phyloP scores from a whole-genome alignment of 1,140 invertebrate genomes.

The Brachystomella parvula region DNA sequence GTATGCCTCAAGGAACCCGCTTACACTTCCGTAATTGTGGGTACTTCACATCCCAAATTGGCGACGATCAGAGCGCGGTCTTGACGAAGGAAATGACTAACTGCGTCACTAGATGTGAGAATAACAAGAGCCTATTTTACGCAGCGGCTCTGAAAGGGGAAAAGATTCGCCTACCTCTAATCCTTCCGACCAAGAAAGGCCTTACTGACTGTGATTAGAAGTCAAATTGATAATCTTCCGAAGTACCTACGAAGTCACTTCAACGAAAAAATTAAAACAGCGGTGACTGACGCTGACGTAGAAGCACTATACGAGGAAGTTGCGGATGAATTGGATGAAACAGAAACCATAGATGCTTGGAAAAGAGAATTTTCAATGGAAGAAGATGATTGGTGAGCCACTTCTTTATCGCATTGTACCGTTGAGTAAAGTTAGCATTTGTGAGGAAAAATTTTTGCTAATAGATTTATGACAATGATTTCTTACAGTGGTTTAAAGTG shows the following conservation, averaged over 20 bases:
- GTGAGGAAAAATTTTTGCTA: background rate
- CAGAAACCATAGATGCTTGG: background rate
- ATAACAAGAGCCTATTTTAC: background rate
- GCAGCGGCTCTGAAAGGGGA: background rate
- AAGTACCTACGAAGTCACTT: background rate
- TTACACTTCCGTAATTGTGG: background rate
- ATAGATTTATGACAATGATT: background rate
- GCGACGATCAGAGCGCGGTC: background rate
- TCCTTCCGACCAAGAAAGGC: background rate
- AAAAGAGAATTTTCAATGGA: background rate
- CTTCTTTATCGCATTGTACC: background rate
- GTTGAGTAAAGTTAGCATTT: background rate
- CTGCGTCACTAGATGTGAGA: background rate
- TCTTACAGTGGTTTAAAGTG: background rate
- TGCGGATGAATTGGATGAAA: background rate
- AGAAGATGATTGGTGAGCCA: background rate
- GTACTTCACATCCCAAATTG: background rate
- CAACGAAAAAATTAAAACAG: background rate
- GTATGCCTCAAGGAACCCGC: background rate
- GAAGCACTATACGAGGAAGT: background rate
- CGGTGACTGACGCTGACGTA: background rate
- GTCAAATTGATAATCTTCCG: background rate
- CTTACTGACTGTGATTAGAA: background rate
- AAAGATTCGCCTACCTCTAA: background rate
- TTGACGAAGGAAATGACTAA: background rate